Percentiles rank a stretch among this genome's conserved stretches.
phyloP scores from a whole-genome alignment of 2,797 vertebrate species.

The Pipistrellus kuhlii region DNA sequence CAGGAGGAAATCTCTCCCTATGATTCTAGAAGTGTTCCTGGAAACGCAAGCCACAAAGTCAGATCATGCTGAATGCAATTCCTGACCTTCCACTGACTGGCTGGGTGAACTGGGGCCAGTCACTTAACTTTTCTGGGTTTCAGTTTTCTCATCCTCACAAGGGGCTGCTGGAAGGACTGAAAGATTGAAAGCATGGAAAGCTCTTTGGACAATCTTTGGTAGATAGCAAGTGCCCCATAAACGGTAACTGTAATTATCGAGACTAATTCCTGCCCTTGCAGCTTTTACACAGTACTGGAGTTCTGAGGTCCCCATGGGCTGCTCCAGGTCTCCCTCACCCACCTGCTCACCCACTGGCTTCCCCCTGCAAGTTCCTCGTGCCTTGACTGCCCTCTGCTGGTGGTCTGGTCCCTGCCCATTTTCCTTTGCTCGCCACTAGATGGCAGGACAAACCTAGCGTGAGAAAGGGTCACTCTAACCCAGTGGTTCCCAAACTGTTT shows the following conservation, averaged over 20 bases:
- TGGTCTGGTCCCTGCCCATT: neutral
- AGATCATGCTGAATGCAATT: neutral
- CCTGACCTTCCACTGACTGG: neutral
- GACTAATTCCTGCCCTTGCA: neutral
- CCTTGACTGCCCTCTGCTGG: too few species aligned
- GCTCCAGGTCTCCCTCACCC: neutral
- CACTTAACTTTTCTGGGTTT: neutral
- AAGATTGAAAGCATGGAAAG: neutral
- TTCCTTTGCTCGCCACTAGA: slow-evolving; percentile 55
- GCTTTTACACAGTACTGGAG: neutral
- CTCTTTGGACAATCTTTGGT: neutral
- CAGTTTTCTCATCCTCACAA: neutral
- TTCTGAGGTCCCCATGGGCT: neutral
- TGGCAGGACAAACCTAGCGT: slow-evolving; percentile 67
- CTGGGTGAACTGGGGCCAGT: neutral
- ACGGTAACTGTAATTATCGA: neutral
- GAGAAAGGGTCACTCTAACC: neutral
- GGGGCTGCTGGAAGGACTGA: neutral
- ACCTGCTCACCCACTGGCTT: neutral
- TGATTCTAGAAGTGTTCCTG: neutral
- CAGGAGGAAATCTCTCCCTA: neutral
- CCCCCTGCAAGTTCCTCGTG: fast-evolving
- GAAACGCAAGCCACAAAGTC: neutral
- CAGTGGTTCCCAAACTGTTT: too few species aligned
- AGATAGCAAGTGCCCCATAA: neutral